Evolutionary conservation across 2,797 vertebrate genomes (phyloP), one percentile per base, ranked within the genome.

Genomic region (Lutra lutra): DNA sequence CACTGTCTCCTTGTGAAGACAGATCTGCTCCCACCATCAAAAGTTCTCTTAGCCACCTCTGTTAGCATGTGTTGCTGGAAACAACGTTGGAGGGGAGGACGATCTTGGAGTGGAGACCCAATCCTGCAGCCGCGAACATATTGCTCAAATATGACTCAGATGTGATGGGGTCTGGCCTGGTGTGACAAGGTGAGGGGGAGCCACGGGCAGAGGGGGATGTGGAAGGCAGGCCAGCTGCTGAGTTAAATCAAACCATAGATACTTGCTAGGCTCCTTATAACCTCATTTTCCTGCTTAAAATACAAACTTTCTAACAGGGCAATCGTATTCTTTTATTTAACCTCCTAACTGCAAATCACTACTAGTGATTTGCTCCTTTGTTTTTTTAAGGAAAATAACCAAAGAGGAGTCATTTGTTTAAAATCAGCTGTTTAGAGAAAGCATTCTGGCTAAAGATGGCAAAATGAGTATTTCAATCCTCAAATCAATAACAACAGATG

Each of bases 401-500:
- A 12, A 54, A 68, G 86, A 82, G 32, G 43, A n/a, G n/a, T 46
- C 12, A 1, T n/a, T 40, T 51, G 70, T n/a, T 72, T 12, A 2
- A 72, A 56, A 83, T 38, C 54, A 73, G 79, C 87, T 85, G 77
- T 89, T 91, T 84, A 48, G 86, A 92, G 89, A 95, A 95, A 80
- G 35, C 43, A 89, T 73, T 91, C 54, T 75, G 84, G 92, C 56
- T 94, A 90, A 98, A 96, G 72, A 97, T 8, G 84, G 75, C 80
- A 96, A 94, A 86, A 64, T 73, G 91, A 89, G 25, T 89, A 91
- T 83, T 93, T 77, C 54, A 86, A 94, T 73, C 80, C 93, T 85
- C 91, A 96, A 96, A 97, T 97, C 95, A 95, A 54, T 95, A 97
- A 94, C 91, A 93, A 96, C 38, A 80, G 86, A 97, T 85, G 43